Conservation (phyloP, 2,113 vertebrate species). For the Hipposideros armiger region DNA sequence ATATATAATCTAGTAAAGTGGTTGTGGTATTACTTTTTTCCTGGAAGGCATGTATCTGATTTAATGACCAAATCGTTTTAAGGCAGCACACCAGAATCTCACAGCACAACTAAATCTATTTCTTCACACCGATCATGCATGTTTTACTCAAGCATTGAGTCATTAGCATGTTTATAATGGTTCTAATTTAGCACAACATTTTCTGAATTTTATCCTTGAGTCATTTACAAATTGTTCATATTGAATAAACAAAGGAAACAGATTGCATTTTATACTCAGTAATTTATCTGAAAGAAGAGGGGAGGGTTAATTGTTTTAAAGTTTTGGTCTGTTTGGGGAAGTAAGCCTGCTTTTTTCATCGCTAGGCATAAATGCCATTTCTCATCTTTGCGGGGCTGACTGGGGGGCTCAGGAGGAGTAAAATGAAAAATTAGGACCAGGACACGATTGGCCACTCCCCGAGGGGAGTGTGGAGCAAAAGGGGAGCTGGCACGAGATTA, state of each 20-base stretch:
- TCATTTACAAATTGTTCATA: constrained; percentile 94
- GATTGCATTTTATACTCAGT: constrained; percentile 93
- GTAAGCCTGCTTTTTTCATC: constrained; percentile 92
- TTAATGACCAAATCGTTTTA: constrained; percentile 89
- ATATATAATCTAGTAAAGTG: constrained; percentile 83
- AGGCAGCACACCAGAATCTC: constrained; percentile 88
- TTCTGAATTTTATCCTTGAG: constrained; percentile 93
- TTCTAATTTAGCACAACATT: constrained; percentile 93
- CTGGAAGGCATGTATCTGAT: constrained; percentile 88
- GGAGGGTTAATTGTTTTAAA: constrained; percentile 92
- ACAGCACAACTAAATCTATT: constrained; percentile 88
- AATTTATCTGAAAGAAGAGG: constrained; percentile 93
- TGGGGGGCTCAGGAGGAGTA: constrained; percentile 87
- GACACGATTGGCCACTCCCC: constrained; percentile 91
- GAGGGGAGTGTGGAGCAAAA: constrained; percentile 95
- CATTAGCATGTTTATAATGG: constrained; percentile 93
- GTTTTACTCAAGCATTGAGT: constrained; percentile 90
- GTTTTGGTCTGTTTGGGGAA: constrained; percentile 93
- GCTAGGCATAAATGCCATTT: constrained; percentile 91
- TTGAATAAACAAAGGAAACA: constrained; percentile 93
- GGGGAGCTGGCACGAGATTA: constrained; percentile 98
- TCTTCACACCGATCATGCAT: constrained; percentile 89
- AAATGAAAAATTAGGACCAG: constrained; percentile 90
- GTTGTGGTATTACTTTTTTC: constrained; percentile 87
- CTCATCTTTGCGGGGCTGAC: constrained; percentile 83